Conservation (phyloP, 23 tunicate genomes). For the Trididemnum clinides region DNA sequence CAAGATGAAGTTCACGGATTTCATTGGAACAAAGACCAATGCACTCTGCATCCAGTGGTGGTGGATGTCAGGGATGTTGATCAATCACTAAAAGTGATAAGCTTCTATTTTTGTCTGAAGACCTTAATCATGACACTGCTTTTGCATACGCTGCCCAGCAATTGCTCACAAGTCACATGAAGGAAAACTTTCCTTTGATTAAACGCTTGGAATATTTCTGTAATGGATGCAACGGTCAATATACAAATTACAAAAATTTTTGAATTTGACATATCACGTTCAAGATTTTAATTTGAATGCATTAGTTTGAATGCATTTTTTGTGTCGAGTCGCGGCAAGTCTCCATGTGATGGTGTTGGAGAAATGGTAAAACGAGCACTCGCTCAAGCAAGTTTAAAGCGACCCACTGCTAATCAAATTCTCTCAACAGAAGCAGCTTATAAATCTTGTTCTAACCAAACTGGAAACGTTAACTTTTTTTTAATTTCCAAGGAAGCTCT, state of each 20-base stretch:
- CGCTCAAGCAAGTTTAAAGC: neutral
- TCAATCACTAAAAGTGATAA: neutral
- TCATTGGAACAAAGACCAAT: neutral
- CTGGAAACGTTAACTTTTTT: too few species aligned
- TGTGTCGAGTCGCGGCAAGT: slow-evolving; percentile 25
- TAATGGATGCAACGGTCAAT: too few species aligned
- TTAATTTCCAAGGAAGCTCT: neutral
- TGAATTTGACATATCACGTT: neutral
- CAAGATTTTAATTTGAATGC: neutral
- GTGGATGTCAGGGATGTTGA: neutral
- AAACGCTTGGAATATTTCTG: neutral
- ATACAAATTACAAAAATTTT: neutral
- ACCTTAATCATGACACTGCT: neutral
- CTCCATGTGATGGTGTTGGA: slow-evolving; percentile 3
- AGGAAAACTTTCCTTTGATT: neutral
- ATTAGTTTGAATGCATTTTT: too few species aligned
- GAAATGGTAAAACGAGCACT: neutral
- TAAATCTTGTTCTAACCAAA: too few species aligned
- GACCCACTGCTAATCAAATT: neutral
- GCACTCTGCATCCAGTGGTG: neutral
- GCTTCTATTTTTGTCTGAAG: neutral
- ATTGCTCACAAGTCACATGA: neutral
- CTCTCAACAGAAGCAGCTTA: too few species aligned
- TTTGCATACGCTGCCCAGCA: neutral
- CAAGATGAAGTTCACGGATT: neutral